These are phyloP conservation scores for Pegea sp. DNA, from an alignment of 23 tunicate species.

Conservation along the genomic window DNA sequence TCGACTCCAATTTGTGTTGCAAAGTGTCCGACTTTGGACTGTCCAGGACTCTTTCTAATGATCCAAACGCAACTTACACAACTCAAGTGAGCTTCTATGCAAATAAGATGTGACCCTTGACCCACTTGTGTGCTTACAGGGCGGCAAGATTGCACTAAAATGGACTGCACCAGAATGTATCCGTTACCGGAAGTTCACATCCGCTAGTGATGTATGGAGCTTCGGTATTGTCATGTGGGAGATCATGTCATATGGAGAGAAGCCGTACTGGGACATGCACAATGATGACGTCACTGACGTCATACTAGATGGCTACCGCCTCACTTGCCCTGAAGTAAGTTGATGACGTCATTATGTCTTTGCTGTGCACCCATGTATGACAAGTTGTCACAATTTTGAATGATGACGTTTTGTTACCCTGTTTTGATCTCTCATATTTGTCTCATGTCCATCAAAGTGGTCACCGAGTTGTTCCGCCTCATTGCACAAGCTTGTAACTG, in stretches of 20 bases:
- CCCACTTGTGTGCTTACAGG: constrained; percentile 12
- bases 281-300: constrained; percentile 53
- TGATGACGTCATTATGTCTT: too few relatives aligned
- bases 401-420: too few relatives aligned
- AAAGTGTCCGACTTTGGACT: constrained; percentile 73
- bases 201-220: constrained; percentile 73
- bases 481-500: too few relatives aligned
- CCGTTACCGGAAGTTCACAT: constrained; percentile 22
- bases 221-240: constrained; percentile 75
- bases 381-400: too few relatives aligned
- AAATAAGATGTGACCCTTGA: background rate
- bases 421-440: too few relatives aligned
- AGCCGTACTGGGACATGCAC: constrained; percentile 75
- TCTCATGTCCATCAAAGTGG: too few relatives aligned
- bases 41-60: constrained; percentile 43
- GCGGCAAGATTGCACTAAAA: constrained; percentile 67
- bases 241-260: constrained; percentile 73
- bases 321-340: constrained; percentile 43
- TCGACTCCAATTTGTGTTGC: constrained; percentile 17
- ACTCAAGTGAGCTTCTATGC: constrained; percentile 34
- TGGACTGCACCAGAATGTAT: constrained; percentile 89
- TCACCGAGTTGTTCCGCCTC: too few relatives aligned
- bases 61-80: constrained; percentile 54
- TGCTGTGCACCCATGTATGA: too few relatives aligned
- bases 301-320: constrained; percentile 40